These are phyloP conservation scores for Perizoma affinitatum DNA, from an alignment of 2,888 invertebrate genomes.

Conservation along the genomic window DNA sequence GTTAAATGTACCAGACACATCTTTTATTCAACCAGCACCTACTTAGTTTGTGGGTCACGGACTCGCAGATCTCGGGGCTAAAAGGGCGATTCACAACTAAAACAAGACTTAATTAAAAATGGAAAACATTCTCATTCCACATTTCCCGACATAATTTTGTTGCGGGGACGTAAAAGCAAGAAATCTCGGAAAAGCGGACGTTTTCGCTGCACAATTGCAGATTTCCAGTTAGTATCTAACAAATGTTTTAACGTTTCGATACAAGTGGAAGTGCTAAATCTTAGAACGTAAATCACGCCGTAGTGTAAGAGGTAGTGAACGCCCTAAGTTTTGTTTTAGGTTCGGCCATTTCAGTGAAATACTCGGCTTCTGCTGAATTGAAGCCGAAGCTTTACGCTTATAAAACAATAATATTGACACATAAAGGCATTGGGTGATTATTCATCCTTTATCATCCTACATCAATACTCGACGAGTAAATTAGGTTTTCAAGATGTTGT, in stretches of 20 bases:
- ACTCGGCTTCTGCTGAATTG: conserved; percentile 6
- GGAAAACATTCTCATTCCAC: conserved; percentile 50
- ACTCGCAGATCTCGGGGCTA: conserved; percentile 44
- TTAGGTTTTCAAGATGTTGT: no score
- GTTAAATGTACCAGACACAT: neutral
- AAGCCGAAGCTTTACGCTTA: neutral
- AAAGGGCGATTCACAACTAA: conserved; percentile 53
- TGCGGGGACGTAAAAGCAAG: conserved; percentile 44
- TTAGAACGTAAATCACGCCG: conserved; percentile 66
- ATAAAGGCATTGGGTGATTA: no score
- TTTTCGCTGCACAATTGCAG: conserved; percentile 52
- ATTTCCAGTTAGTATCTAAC: conserved; percentile 60
- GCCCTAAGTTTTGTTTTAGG: conserved; percentile 10
- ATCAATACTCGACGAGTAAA: no score
- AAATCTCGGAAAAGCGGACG: conserved; percentile 48
- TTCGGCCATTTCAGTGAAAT: conserved; percentile 15
- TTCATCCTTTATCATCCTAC: no score
- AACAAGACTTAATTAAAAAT: conserved; percentile 67
- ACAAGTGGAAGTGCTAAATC: conserved; percentile 73
- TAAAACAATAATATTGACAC: no score
- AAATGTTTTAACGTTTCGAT: conserved; percentile 72
- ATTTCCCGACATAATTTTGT: conserved; percentile 46
- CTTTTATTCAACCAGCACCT: conserved; percentile 31
- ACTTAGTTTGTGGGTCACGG: conserved; percentile 63
- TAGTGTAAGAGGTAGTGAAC: conserved; percentile 40